Base-by-base conservation (phyloP, 2,113 vertebrate genomes). In the Myotis brandtii region DNA sequence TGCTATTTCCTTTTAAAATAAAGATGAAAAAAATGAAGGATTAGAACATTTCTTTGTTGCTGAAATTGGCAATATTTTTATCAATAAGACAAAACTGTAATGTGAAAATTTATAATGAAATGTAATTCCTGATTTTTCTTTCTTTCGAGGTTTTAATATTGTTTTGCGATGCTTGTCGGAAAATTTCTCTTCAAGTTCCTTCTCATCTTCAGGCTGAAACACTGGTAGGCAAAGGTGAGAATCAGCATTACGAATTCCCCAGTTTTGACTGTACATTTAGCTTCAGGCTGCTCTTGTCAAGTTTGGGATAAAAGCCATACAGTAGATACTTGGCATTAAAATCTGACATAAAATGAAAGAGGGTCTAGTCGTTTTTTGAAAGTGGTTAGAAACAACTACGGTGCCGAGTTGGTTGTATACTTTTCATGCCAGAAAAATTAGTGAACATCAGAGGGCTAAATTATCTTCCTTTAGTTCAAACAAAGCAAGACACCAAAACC, bases 201-300 rank as follows among this genome's bases (percentile, higher is more conserved):
- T 97, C 98, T 86, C 91, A 97, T 37, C 96, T 99, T 89, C 96
- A 97, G 69, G 98, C 98, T 66, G 97, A 96, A 82, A 96, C 93
- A 0, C 96, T 98, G 96, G 93, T 99, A 96, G 98, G 98, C 93
- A 98, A 97, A 98, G 98, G 98, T 99, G 97, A 99, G 98, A 97
- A 97, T 96, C 34, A 34, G 1, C 7, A 12, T 73, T 91, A 95
- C 86, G 76, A 84, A 73, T 14, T 3, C 88, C 12, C n/a, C 85
- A 93, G 64, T 81, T 90, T 70, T 46, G 77, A 76, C 37, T 82
- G 43, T 77, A 17, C 18, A 32, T 34, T 80, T 93, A 50, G 37
- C 73, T 93, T 86, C 25, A 27, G 37, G 56, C 86, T 84, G 50
- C 23, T 90, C 14, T 82, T 73, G 18, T 80, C 81, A 86, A 93